Evolutionary conservation across 2,797 vertebrate species (phyloP).

Genomic region (Anomalospiza imberbis): DNA sequence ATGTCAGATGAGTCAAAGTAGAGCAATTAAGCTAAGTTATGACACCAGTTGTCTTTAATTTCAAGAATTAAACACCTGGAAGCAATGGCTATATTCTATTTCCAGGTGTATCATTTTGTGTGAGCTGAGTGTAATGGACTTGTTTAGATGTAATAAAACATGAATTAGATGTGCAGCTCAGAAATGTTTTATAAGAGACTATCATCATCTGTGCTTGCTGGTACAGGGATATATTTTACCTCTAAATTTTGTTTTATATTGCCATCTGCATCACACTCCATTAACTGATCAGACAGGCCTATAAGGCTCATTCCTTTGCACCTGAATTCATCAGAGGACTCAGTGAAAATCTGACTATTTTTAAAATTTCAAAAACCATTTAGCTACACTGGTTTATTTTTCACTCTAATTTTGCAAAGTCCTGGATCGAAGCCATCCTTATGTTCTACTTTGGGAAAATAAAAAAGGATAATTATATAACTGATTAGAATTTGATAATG

Average conservation of each 20-base stretch:
- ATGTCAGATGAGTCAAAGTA: not conserved
- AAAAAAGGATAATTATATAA: not conserved
- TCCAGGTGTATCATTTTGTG: not conserved
- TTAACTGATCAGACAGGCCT: not conserved
- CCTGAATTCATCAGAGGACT: not conserved
- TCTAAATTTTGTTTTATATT: not conserved
- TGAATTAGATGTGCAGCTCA: not conserved
- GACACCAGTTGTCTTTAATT: not conserved
- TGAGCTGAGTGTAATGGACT: not conserved
- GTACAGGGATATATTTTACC: not conserved
- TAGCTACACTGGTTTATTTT: not conserved
- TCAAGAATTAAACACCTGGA: not conserved
- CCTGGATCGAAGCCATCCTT: not conserved
- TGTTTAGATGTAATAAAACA: not conserved
- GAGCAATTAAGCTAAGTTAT: constrained; percentile 12
- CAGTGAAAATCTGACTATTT: not conserved
- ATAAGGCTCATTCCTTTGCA: not conserved
- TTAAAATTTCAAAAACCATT: not conserved
- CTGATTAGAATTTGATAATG: not conserved
- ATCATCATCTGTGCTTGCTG: not conserved
- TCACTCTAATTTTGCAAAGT: not conserved
- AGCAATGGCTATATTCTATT: not conserved
- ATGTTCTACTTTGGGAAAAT: not conserved
- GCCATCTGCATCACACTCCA: not conserved
- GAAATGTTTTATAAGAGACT: not conserved